A percentile compares a stretch with the other conserved stretches of the same genome.
Evolutionary conservation across 2,888 invertebrate species (phyloP).

Genomic region (Ctena decussata): DNA sequence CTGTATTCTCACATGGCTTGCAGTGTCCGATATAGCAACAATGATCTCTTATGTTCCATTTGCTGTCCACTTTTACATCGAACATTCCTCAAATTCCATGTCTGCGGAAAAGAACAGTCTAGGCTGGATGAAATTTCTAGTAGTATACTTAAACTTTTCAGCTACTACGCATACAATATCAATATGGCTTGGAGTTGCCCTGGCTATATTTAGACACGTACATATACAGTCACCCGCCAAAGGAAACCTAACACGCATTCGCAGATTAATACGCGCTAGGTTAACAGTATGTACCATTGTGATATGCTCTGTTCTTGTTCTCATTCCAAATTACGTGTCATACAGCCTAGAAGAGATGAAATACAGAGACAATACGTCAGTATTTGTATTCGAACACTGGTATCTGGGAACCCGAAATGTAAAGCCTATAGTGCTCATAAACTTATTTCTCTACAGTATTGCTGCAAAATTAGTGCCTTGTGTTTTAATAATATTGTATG

Average conservation of each 20-base stretch:
- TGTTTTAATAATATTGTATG: conserved; percentile 92
- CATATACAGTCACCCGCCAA: conserved; percentile 92
- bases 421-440: conserved; percentile 86
- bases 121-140: conserved; percentile 86
- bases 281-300: conserved; percentile 92
- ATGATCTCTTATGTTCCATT: conserved; percentile 96
- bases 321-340: conserved; percentile 94
- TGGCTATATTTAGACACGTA: conserved; percentile 95
- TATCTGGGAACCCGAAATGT: conserved; percentile 69
- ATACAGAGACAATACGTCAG: conserved; percentile 52
- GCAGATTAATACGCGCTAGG: conserved; percentile 89
- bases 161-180: conserved; percentile 96
- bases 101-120: conserved; percentile 80
- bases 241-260: conserved; percentile 88
- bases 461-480: conserved; percentile 97
- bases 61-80: conserved; percentile 89
- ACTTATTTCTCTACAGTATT: conserved; percentile 97
- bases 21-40: conserved; percentile 97
- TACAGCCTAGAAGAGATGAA: conserved; percentile 89
- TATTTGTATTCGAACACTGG: conserved; percentile 72
- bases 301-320: conserved; percentile 94
- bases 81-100: conserved; percentile 68
- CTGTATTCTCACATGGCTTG: conserved; percentile 93
- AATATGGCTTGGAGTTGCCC: conserved; percentile 96
- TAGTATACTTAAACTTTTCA: conserved; percentile 95